phyloP scores from a whole-genome alignment of 2,797 vertebrate genomes.

The Alfaro cultratus region DNA sequence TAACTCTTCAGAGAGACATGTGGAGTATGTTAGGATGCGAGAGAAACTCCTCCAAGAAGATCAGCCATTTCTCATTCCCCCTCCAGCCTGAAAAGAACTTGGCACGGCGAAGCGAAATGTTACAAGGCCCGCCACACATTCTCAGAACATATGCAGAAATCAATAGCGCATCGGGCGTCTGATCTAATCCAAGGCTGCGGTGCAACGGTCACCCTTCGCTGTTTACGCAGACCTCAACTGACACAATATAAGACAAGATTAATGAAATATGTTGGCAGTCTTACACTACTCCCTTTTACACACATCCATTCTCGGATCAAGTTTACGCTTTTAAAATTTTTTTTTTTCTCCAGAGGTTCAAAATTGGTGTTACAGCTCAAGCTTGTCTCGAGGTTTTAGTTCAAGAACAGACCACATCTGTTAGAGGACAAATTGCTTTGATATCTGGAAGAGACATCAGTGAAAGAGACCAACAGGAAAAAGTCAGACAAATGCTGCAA shows the following conservation, averaged over 20 bases:
- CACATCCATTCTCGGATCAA: constrained; percentile 25
- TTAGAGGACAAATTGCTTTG: constrained; percentile 54
- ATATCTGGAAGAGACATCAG: constrained; percentile 53
- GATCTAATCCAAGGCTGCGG: constrained; percentile 53
- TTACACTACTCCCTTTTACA: constrained; percentile 34
- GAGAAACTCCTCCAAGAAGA: constrained; percentile 26
- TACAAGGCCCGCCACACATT: constrained; percentile 46
- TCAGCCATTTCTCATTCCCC: constrained; percentile 44
- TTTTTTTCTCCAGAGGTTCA: constrained; percentile 40
- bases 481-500: constrained; percentile 30
- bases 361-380: constrained; percentile 39
- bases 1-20: constrained; percentile 52
- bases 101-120: constrained; percentile 40
- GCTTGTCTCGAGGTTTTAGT: constrained; percentile 44
- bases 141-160: constrained; percentile 58
- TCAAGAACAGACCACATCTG: constrained; percentile 60
- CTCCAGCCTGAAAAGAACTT: constrained; percentile 43
- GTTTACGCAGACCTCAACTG: constrained; percentile 40
- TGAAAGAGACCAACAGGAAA: constrained; percentile 38
- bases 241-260: constrained; percentile 45
- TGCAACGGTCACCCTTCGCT: constrained; percentile 28
- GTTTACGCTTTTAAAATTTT: constrained; percentile 17
- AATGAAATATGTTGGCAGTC: constrained; percentile 62
- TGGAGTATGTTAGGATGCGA: constrained; percentile 62
- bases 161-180: constrained; percentile 50